Evolutionary conservation across 1,140 invertebrate species (phyloP), one percentile per base, ranked within the genome.

Genomic region (Drosophila aff.): DNA sequence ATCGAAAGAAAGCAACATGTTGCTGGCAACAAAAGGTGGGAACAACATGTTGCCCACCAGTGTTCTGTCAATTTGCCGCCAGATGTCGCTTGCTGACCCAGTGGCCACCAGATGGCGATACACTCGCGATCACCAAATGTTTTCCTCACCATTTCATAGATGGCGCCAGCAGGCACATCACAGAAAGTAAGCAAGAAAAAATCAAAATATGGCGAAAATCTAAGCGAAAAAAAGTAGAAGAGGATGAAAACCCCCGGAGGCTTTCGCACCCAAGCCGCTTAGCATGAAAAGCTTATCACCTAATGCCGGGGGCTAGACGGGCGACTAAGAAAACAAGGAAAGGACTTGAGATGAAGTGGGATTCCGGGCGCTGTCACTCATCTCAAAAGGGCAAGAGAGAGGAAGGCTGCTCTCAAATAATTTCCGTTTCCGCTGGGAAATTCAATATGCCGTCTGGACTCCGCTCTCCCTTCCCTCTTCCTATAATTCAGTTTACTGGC

Each of bases 391-490:
- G 64, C 62, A 21, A 36, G n/a, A 63, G 18, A 43, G 16, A 50
- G 47, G 8, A 10, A 40, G 38, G 23, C 15, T 49, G 65, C 52
- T 41, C 67, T 69, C 9, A 26, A 69, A 38, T 33, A 9, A 69
- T 71, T 71, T 71, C 64, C 67, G 49, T 72, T 73, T 73, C 69
- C 66, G 69, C 44, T 40, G 43, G 43, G 66, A 72, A 73, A 72
- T 72, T 73, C 58, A 72, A 72, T 73, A 73, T 73, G 43, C 66
- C 23, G 31, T 69, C 63, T 68, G 23, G 15, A 18, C 13, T 36
- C 16, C 43, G 1, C 5, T 11, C 38, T 13, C 8, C 5, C 10
- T 1, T 47, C 38, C 13, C 13, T 2, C 40, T n/a, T 8, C 11
- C 1, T 11, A 28, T 26, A 41, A 13, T 38, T 33, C 26, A 1